These are phyloP conservation scores for Rhizomys pruinosus DNA, from an alignment of 2,113 vertebrate genomes.

Conservation along the genomic window DNA sequence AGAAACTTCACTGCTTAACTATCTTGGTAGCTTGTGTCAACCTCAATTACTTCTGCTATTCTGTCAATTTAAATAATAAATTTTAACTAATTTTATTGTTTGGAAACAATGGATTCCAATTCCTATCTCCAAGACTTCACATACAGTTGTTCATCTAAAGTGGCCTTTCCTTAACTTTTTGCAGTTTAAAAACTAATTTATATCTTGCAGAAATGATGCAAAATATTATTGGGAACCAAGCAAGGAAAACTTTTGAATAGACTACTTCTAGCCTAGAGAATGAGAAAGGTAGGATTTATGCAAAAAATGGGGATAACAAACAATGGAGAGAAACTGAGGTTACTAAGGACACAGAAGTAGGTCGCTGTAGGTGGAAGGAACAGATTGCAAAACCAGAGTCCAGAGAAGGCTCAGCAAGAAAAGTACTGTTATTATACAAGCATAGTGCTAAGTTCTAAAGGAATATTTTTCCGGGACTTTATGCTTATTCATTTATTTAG, in stretches of 20 bases:
- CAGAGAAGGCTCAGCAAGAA: neutral
- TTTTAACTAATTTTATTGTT: conserved; percentile 19
- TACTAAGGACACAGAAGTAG: neutral
- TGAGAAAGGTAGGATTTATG: neutral
- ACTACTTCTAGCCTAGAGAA: neutral
- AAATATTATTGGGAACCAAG: neutral
- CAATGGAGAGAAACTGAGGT: neutral
- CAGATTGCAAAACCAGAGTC: neutral
- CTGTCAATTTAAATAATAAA: conserved; percentile 31
- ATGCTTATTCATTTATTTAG: neutral
- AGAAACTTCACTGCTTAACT: neutral
- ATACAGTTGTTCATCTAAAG: neutral
- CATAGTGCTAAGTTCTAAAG: neutral
- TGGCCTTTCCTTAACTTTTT: neutral
- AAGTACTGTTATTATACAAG: neutral
- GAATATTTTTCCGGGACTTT: neutral
- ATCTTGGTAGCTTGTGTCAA: neutral
- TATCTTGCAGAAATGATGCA: neutral
- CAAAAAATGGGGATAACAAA: neutral
- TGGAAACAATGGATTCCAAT: neutral
- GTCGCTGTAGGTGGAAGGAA: neutral
- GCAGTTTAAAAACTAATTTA: conserved; percentile 40
- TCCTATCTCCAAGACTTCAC: neutral
- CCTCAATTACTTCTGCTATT: conserved; percentile 17
- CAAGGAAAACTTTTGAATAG: neutral